Percentiles rank a stretch among this genome's conserved stretches.
Evolutionary conservation across 2,888 invertebrate genomes (phyloP).

Genomic region (Athalia rosae): DNA sequence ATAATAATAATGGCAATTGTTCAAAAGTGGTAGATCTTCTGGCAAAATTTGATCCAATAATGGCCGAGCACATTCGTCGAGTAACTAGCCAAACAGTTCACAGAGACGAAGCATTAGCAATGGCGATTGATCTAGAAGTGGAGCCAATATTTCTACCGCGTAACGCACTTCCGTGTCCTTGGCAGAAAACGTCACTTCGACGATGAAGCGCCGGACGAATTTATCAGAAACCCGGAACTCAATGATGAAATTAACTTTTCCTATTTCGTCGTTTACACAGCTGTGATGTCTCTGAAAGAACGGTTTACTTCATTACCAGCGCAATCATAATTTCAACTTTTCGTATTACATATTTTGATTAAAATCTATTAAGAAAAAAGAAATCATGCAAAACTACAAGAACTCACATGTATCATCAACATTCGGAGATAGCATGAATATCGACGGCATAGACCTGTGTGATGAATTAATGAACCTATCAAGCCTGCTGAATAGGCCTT

Average conservation of each 20-base stretch:
- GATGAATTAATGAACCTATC: constrained; percentile 18
- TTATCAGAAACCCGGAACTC: too few relatives aligned
- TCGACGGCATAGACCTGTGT: constrained; percentile 40
- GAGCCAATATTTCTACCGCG: too few relatives aligned
- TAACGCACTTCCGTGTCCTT: too few relatives aligned
- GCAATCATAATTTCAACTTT: constrained; percentile 49
- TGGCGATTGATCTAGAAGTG: too few relatives aligned
- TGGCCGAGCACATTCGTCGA: constrained; percentile 36
- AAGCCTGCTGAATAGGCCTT: background rate
- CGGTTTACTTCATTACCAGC: too few relatives aligned
- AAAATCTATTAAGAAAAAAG: constrained; percentile 34
- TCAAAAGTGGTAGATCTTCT: constrained; percentile 45
- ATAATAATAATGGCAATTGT: constrained; percentile 44
- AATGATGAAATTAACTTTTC: too few relatives aligned
- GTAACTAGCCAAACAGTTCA: constrained; percentile 5
- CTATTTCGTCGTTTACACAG: too few relatives aligned
- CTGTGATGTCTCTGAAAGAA: too few relatives aligned
- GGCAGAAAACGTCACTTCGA: too few relatives aligned
- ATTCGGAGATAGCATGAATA: too few relatives aligned
- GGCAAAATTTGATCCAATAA: constrained; percentile 48
- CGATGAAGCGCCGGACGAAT: too few relatives aligned
- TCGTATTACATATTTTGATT: constrained; percentile 48
- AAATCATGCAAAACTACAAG: constrained; percentile 37
- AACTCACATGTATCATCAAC: constrained; percentile 49
- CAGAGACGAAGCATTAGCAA: too few relatives aligned